A percentile compares a stretch with the other conserved stretches of the same genome.
These are phyloP conservation scores for Phortica magna DNA, from an alignment of 2,888 invertebrate species.

Conservation along the genomic window DNA sequence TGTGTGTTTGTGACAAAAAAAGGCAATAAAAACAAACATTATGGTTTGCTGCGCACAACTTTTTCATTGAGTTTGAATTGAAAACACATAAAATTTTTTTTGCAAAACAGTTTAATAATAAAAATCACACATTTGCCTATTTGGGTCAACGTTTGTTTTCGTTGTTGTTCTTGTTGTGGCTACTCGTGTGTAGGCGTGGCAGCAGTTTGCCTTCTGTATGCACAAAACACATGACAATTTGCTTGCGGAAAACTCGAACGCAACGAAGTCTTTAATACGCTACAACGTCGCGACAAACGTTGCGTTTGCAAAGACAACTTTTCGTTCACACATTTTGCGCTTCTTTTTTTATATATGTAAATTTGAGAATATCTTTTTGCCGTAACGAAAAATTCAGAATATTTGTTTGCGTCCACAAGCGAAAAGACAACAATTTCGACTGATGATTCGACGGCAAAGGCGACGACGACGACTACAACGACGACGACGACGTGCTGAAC, in stretches of 20 bases:
- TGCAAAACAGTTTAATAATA: background rate
- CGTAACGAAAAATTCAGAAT: background rate
- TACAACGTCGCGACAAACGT: background rate
- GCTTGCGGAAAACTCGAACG: background rate
- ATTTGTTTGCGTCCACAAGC: slow-evolving; percentile 59
- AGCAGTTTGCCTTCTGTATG: background rate
- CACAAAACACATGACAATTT: background rate
- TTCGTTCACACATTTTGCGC: background rate
- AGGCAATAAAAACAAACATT: slow-evolving; percentile 64
- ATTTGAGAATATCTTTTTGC: background rate
- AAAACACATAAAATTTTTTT: slow-evolving; percentile 37
- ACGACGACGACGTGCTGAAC: slow-evolving; percentile 29
- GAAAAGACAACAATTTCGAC: slow-evolving; percentile 69
- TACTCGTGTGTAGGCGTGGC: background rate
- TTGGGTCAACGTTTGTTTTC: background rate
- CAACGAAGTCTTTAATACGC: background rate
- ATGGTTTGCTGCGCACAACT: slow-evolving; percentile 39
- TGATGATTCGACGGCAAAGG: slow-evolving; percentile 56
- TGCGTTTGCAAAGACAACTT: background rate
- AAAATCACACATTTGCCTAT: background rate
- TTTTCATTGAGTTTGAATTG: slow-evolving; percentile 37
- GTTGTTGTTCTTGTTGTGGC: background rate
- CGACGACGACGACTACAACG: slow-evolving; percentile 42
- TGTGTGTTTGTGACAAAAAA: background rate
- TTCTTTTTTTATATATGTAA: slow-evolving; percentile 1